These are phyloP conservation scores for Neodiprion pinetum DNA, from an alignment of 1,140 invertebrate species.

Conservation along the genomic window DNA sequence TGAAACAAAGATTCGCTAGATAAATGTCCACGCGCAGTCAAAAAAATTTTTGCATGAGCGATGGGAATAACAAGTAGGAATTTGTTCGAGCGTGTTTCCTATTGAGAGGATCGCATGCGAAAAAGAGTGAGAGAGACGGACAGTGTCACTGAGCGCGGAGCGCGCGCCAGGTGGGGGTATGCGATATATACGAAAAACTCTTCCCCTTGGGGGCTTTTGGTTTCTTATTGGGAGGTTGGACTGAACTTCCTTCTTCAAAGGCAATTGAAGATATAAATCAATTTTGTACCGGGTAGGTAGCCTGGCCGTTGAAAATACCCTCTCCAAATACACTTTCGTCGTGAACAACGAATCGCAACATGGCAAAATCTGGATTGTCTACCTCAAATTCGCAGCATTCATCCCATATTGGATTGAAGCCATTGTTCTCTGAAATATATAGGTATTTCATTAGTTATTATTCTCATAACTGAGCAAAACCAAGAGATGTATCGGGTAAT, in stretches of 20 bases:
- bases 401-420: conserved; percentile 90
- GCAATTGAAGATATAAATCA: background rate
- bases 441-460: background rate
- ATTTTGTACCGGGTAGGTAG: conserved; percentile 77
- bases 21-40: no score
- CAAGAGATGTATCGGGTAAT: background rate
- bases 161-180: no score
- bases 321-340: conserved; percentile 96
- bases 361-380: conserved; percentile 80
- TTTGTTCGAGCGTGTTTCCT: no score
- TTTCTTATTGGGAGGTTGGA: no score
- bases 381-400: conserved; percentile 85
- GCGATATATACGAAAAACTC: no score
- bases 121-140: no score
- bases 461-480: background rate
- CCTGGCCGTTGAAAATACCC: conserved; percentile 91
- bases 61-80: no score
- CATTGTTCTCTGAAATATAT: conserved; percentile 80
- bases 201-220: no score
- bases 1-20: no score
- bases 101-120: no score
- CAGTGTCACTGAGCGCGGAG: no score
- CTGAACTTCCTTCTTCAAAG: conserved; percentile 5
- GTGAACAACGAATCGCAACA: conserved; percentile 87
- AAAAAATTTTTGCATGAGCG: no score